These are phyloP conservation scores for Lamellibrachia columna DNA, from an alignment of 2,888 invertebrate species.

Conservation along the genomic window DNA sequence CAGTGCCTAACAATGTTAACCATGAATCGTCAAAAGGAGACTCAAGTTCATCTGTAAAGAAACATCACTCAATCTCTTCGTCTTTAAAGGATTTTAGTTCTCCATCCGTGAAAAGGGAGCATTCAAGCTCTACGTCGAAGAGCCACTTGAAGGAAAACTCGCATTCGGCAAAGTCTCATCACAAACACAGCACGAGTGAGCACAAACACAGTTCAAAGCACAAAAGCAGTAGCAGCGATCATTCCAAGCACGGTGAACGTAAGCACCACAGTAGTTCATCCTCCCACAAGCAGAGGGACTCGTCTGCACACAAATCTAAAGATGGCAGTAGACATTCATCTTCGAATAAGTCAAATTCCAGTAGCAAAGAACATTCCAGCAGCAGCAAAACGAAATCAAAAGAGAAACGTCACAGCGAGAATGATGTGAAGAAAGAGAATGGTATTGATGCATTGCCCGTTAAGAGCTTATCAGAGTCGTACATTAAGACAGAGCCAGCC, in stretches of 20 bases:
- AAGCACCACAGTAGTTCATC: conserved; percentile 32
- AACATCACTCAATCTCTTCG: conserved; percentile 24
- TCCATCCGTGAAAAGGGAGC: not conserved
- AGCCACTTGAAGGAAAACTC: conserved; percentile 14
- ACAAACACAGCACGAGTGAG: conserved; percentile 30
- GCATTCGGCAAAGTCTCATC: conserved; percentile 20
- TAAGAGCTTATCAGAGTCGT: not conserved
- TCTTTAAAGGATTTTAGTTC: not conserved
- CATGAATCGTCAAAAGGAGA: not conserved
- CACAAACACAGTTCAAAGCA: conserved; percentile 28
- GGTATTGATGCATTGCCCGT: not conserved
- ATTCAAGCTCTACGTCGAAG: conserved; percentile 23
- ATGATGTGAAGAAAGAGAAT: not conserved
- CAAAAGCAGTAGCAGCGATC: conserved; percentile 34
- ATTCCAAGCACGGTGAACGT: conserved; percentile 31
- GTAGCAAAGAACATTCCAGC: conserved; percentile 20
- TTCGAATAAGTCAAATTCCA: conserved; percentile 8
- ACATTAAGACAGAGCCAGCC: not conserved
- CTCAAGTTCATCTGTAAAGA: conserved; percentile 26
- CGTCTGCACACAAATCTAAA: conserved; percentile 25
- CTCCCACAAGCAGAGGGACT: conserved; percentile 34
- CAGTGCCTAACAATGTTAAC: conserved; percentile 16
- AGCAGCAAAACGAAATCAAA: not conserved
- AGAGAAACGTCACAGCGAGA: conserved; percentile 20
- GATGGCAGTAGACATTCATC: not conserved